phyloP scores from a whole-genome alignment of 30 jellyfish, hydroid and myxozoan species.

The Aurelia coerulea region DNA sequence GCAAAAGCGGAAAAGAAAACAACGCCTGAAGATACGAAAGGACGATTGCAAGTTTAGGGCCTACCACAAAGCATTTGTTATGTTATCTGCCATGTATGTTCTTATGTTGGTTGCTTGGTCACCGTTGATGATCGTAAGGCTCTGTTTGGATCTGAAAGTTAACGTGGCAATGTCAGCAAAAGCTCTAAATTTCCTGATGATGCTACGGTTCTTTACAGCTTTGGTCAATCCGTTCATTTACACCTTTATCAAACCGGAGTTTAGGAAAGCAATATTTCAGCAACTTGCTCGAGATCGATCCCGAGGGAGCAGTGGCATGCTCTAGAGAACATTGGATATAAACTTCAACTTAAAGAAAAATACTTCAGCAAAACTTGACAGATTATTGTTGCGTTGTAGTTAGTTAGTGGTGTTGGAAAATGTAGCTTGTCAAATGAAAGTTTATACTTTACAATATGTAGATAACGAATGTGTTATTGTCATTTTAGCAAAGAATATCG shows the following conservation, averaged over 20 bases:
- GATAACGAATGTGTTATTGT: no score
- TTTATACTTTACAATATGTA: no score
- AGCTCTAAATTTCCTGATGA: conserved; percentile 39
- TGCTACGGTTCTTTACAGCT: conserved; percentile 60
- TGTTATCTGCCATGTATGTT: conserved; percentile 67
- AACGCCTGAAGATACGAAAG: conserved; percentile 32
- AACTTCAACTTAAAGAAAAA: no score
- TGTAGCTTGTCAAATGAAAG: no score
- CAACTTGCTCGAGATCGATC: no score
- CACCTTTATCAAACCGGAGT: conserved; percentile 57
- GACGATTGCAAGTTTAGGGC: conserved; percentile 49
- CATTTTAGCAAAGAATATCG: no score
- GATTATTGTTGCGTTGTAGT: no score
- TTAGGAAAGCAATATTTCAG: conserved; percentile 20
- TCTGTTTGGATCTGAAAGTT: conserved; percentile 44
- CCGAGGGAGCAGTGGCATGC: no score
- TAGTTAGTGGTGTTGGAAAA: no score
- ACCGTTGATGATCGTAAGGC: conserved; percentile 68
- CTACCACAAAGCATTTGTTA: conserved; percentile 58
- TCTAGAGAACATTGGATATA: no score
- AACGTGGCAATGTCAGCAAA: conserved; percentile 24
- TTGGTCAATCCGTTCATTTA: conserved; percentile 66
- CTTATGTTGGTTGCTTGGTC: conserved; percentile 76
- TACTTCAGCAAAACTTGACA: no score
- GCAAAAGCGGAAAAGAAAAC: conserved; percentile 52